Evolutionary conservation across 2,113 vertebrate species (phyloP), one percentile per base, ranked within the genome.

Genomic region (Stomatorhinus ivindoensis): DNA sequence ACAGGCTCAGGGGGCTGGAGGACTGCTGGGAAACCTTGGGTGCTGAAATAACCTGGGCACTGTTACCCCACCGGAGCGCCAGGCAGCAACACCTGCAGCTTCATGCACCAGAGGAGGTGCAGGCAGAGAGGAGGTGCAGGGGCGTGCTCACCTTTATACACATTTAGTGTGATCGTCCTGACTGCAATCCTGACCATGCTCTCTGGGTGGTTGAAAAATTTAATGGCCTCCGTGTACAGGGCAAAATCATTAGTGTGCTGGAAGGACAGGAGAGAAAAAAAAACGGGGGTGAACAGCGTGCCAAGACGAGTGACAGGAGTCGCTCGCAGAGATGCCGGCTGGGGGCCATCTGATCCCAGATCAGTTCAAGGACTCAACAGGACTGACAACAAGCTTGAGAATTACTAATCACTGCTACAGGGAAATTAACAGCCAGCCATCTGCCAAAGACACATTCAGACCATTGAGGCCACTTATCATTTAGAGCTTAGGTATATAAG

Each of bases 181-280:
- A 99, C 98, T 73, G 98, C 98, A 91, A 99, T 99, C 93, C 98
- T 96, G 93, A 99, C 98, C 98, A 99, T 99, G 95, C 98, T 99
- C 93, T 99, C 98, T 1, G 98, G 97, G 93, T 99, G 98, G 95
- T 99, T 99, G 96, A 99, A 99, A 96, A 99, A 99, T 91, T 99
- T 99, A 95, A 99, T 99, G 94, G 98, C 98, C 96, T 99, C 98
- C 88, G 98, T 99, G 95, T 99, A 99, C 92, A 99, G 96, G 95
- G 98, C 98, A 95, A 99, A 99, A 96, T 99, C 98, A 90, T 99
- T 99, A 92, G 97, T 99, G 95, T 99, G 98, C 98, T 99, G 95
- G 93, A 93, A 97, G 96, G 91, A 94, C 93, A 93, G 95, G 91
- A 95, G 94, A 95, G 90, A 94, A 91, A 94, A 89, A 94, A 27